A percentile compares a stretch with the other conserved stretches of the same genome.
These are phyloP conservation scores for Lethenteron reissneri DNA, from an alignment of 2,113 vertebrate genomes.

Conservation along the genomic window DNA sequence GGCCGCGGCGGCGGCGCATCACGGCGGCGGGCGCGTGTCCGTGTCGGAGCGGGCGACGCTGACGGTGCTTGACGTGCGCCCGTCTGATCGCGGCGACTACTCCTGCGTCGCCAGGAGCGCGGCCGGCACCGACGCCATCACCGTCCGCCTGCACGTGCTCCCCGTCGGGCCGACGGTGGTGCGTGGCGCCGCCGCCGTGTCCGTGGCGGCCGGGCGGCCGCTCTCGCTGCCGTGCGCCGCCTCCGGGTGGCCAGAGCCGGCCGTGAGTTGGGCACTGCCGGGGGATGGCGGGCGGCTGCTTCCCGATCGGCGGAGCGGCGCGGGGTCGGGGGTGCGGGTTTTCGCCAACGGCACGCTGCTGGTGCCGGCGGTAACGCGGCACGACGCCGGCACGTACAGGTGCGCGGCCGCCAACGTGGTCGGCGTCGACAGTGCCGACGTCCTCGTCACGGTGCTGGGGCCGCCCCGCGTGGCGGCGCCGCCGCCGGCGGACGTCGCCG, in stretches of 20 bases:
- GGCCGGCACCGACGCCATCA: slow-evolving; percentile 33
- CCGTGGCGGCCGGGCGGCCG: slow-evolving; percentile 20
- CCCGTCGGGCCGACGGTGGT: slow-evolving; percentile 28
- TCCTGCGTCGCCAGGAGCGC: slow-evolving; percentile 35
- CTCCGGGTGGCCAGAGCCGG: slow-evolving; percentile 25
- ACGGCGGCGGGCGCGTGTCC: too few relatives aligned
- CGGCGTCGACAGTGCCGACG: background rate
- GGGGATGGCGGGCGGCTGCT: background rate
- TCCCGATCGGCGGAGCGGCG: too few relatives aligned
- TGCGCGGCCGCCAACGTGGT: background rate
- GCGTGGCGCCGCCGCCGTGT: slow-evolving; percentile 20
- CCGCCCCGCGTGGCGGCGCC: slow-evolving; percentile 1
- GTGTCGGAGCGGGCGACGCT: too few relatives aligned
- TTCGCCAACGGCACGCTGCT: slow-evolving; percentile 55
- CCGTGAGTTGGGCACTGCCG: slow-evolving; percentile 29
- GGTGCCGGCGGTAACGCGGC: background rate
- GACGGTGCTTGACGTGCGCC: slow-evolving; percentile 32
- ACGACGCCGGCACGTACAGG: background rate
- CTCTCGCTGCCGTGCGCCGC: slow-evolving; percentile 29
- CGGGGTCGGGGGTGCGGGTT: too few relatives aligned
- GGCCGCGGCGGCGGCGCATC: too few relatives aligned
- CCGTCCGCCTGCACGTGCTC: slow-evolving; percentile 27
- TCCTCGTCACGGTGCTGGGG: background rate
- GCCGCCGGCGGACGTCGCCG: background rate
- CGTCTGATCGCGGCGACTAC: slow-evolving; percentile 38